Base-by-base conservation (phyloP, 2,888 invertebrate species). In the Drosophila flavopinicola region DNA sequence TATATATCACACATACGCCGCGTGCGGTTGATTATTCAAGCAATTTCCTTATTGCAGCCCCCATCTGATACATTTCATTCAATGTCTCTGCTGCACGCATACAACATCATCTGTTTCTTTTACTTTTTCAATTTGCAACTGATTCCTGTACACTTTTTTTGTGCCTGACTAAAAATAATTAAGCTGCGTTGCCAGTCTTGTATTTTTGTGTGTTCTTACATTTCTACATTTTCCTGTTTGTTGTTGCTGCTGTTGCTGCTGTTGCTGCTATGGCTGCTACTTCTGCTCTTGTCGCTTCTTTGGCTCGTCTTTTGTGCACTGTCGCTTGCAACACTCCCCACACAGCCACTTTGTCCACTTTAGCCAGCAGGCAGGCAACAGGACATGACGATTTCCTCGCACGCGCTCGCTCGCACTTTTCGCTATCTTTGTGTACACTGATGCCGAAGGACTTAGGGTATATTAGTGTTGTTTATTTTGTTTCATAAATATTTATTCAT, bases 301-400 rank as follows among this genome's bases (percentile, higher is more conserved):
- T 39, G 17, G 47, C 11, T 13, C 30, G 48, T 60, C 57, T 64
- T 73, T 69, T 69, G 56, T 68, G 56, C 39, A 35, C 52, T 74
- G 59, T 59, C 58, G 78, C 61, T 51, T 60, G 80, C 64, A 44
- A 79, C 63, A 84, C 64, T 83, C 30, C 45, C 41, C 32, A 32
- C 23, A 49, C 23, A 51, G 54, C 56, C 39, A 75, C 45, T 72
- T 66, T 73, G 68, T 59, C 68, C 74, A 67, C 52, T 59, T 39
- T 48, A 45, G 44, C 66, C 66, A 75, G 74, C 75, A 75, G 59
- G 57, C 52, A 44, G 20, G 27, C n/a, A n/a, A 23, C 53, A 29
- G 39, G 37, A 9, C 65, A 44, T 48, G 32, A 44, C 47, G 27
- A 33, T 15, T 60, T 33, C 38, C 30, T 35, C 24, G 9, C 29